These are phyloP conservation scores for Danio albolineatus DNA, from an alignment of 2,797 vertebrate genomes.

Conservation along the genomic window DNA sequence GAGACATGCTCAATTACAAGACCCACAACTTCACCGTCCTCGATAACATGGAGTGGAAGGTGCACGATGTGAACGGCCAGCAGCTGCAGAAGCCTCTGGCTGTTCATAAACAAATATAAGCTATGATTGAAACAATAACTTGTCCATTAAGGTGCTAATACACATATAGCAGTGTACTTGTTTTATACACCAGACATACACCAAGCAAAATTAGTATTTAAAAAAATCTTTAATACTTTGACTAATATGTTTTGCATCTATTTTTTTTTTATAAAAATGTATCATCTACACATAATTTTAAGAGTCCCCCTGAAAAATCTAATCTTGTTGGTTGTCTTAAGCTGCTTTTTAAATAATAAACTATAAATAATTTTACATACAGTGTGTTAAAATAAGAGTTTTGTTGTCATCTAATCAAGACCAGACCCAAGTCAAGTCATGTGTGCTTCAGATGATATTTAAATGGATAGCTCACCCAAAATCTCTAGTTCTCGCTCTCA, in stretches of 20 bases:
- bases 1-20: constrained; percentile 68
- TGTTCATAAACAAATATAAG: constrained; percentile 43
- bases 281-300: not conserved
- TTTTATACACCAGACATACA: not conserved
- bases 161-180: not conserved
- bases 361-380: not conserved
- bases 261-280: not conserved
- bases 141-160: constrained; percentile 1
- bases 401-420: not conserved
- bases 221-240: not conserved
- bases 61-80: constrained; percentile 59
- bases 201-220: not conserved
- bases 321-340: constrained; percentile 1
- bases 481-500: not conserved
- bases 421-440: not conserved
- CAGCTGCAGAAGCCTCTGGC: constrained; percentile 59
- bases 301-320: not conserved
- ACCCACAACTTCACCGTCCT: constrained; percentile 61
- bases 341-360: constrained; percentile 8
- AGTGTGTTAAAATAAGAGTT: not conserved
- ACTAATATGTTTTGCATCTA: not conserved
- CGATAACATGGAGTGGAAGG: constrained; percentile 65
- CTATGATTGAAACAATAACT: not conserved
- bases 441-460: not conserved
- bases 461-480: not conserved